These are phyloP conservation scores for Pararge aegeria DNA, from an alignment of 1,140 invertebrate genomes.

Conservation along the genomic window DNA sequence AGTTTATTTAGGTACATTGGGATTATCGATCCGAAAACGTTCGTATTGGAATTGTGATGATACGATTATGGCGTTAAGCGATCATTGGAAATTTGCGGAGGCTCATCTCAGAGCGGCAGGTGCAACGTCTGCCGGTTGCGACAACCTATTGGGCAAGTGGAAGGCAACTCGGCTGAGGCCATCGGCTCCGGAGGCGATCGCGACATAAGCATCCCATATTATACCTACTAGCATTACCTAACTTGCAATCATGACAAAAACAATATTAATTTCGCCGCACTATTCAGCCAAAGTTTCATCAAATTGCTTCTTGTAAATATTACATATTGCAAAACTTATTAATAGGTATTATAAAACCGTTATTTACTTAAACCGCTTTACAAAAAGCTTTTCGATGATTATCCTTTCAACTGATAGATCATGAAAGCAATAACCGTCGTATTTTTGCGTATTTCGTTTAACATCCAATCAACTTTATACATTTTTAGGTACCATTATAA, in stretches of 20 bases:
- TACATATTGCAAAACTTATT: slow-evolving; percentile 19
- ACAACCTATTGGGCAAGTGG: slow-evolving; percentile 71
- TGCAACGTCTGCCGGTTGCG: slow-evolving; percentile 71
- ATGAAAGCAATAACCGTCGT: not conserved
- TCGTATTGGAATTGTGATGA: slow-evolving; percentile 29
- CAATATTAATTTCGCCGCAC: slow-evolving; percentile 54
- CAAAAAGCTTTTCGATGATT: not conserved
- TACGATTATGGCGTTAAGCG: slow-evolving; percentile 48
- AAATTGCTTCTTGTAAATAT: slow-evolving; percentile 24
- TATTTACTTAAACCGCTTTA: too few relatives aligned
- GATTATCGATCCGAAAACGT: not conserved
- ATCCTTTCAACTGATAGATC: not conserved
- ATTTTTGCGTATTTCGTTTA: too few relatives aligned
- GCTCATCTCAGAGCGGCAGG: slow-evolving; percentile 57
- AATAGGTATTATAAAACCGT: too few relatives aligned
- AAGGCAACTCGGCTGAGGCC: slow-evolving; percentile 62
- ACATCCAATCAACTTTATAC: too few relatives aligned
- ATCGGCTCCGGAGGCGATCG: slow-evolving; percentile 62
- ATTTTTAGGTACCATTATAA: too few relatives aligned
- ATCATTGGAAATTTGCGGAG: slow-evolving; percentile 57
- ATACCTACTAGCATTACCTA: slow-evolving; percentile 59
- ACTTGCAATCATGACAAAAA: slow-evolving; percentile 63
- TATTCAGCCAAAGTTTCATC: slow-evolving; percentile 33
- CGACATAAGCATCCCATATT: slow-evolving; percentile 70
- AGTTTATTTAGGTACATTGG: too few relatives aligned